These are phyloP conservation scores for Setipinna tenuifilis DNA, from an alignment of 2,797 vertebrate genomes.

Conservation along the genomic window DNA sequence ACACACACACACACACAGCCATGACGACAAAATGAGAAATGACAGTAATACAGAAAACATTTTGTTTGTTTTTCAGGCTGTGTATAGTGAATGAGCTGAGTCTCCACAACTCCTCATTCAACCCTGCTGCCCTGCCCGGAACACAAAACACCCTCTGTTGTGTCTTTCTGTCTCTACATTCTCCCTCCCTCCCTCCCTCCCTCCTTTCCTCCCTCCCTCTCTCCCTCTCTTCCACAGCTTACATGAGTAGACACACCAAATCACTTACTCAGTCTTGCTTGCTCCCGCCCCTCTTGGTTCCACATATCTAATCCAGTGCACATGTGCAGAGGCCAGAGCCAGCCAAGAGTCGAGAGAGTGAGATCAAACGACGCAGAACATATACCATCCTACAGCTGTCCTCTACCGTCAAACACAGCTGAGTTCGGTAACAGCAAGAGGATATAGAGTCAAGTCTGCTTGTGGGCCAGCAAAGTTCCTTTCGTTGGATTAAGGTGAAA, in stretches of 20 bases:
- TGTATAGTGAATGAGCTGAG: background rate
- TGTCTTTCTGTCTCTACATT: background rate
- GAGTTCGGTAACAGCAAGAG: background rate
- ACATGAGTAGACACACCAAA: background rate
- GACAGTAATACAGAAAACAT: too few relatives aligned
- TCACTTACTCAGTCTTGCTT: background rate
- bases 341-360: background rate
- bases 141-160: constrained; percentile 13
- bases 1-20: too few relatives aligned
- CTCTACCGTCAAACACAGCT: background rate
- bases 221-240: background rate
- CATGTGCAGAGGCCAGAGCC: constrained; percentile 9
- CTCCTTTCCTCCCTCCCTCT: too few relatives aligned
- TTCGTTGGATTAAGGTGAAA: background rate
- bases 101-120: background rate
- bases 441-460: background rate
- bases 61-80: too few relatives aligned
- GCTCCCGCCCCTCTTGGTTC: background rate
- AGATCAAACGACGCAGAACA: background rate
- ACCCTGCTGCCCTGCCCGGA: background rate
- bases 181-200: too few relatives aligned
- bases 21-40: too few relatives aligned
- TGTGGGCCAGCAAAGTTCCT: too few relatives aligned
- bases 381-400: background rate
- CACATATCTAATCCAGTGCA: constrained; percentile 9